Percentiles rank a stretch among this genome's conserved stretches.
These are phyloP conservation scores for Mimumesa dahlbomi DNA, from an alignment of 2,888 invertebrate species.

Conservation along the genomic window DNA sequence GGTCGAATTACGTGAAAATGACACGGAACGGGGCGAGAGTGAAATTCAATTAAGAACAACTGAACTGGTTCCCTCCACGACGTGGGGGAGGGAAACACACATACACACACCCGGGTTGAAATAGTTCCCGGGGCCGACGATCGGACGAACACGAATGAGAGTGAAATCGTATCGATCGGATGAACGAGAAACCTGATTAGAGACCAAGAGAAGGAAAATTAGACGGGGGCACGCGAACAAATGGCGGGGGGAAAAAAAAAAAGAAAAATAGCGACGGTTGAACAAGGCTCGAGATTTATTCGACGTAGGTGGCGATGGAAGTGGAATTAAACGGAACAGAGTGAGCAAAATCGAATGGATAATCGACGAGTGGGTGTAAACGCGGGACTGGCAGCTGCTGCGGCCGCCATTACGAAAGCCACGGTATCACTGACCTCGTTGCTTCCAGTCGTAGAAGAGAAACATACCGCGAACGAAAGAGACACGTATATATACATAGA, in stretches of 20 bases:
- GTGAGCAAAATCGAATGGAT: conserved; percentile 38
- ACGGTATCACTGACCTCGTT: conserved; percentile 68
- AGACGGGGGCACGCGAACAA: conserved; percentile 5
- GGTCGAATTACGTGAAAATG: conserved; percentile 56
- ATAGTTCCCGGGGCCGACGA: conserved; percentile 18
- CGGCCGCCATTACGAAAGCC: conserved; percentile 67
- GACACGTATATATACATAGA: conserved; percentile 1
- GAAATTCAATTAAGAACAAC: conserved; percentile 59
- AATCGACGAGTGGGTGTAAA: conserved; percentile 40
- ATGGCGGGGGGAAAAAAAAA: not conserved
- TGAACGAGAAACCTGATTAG: conserved; percentile 38
- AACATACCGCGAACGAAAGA: conserved; percentile 12
- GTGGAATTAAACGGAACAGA: conserved; percentile 59
- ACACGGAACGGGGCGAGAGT: conserved; percentile 43
- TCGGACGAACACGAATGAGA: conserved; percentile 32
- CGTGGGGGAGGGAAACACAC: not conserved
- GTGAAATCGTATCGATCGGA: conserved; percentile 51
- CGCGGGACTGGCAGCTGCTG: conserved; percentile 61
- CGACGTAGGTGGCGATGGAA: conserved; percentile 42
- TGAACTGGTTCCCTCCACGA: conserved; percentile 34
- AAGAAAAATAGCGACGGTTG: not conserved
- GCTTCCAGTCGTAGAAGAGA: conserved; percentile 20
- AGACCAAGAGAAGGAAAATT: conserved; percentile 32
- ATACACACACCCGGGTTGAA: too few species aligned
- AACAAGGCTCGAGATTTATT: not conserved